phyloP scores from a whole-genome alignment of 2,797 vertebrate genomes.

The Coregonus suidteri region DNA sequence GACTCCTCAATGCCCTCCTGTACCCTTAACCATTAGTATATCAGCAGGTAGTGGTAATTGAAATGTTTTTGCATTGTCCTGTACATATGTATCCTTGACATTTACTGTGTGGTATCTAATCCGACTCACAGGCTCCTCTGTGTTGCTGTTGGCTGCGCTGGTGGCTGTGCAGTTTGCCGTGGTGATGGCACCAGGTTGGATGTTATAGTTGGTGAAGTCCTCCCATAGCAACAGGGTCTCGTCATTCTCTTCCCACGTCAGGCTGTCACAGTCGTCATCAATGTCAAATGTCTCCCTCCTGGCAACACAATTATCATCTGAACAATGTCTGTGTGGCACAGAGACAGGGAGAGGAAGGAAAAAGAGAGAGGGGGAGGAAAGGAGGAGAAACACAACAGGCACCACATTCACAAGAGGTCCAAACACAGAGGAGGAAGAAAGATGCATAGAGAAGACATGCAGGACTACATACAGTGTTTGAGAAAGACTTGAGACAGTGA shows the following conservation, averaged over 20 bases:
- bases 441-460: constrained; percentile 6
- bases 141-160: constrained; percentile 65
- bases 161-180: constrained; percentile 25
- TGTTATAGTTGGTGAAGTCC: constrained; percentile 94
- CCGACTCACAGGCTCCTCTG: constrained; percentile 58
- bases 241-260: constrained; percentile 98
- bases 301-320: constrained; percentile 80
- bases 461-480: neutral
- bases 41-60: too few relatives aligned
- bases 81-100: neutral
- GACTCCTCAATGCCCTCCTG: neutral
- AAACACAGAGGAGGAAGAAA: constrained; percentile 37
- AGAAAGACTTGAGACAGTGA: neutral
- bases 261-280: constrained; percentile 95
- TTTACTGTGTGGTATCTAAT: neutral
- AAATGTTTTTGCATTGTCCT: too few relatives aligned
- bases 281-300: constrained; percentile 96
- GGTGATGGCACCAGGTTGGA: constrained; percentile 53
- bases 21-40: neutral
- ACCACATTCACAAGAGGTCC: constrained; percentile 40
- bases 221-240: constrained; percentile 96
- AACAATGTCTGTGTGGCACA: constrained; percentile 69
- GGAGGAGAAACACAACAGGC: constrained; percentile 47
- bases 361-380: constrained; percentile 30
- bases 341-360: constrained; percentile 24